These are phyloP conservation scores for Melanotaenia pygmaea DNA, from an alignment of 2,797 vertebrate species.

Conservation along the genomic window DNA sequence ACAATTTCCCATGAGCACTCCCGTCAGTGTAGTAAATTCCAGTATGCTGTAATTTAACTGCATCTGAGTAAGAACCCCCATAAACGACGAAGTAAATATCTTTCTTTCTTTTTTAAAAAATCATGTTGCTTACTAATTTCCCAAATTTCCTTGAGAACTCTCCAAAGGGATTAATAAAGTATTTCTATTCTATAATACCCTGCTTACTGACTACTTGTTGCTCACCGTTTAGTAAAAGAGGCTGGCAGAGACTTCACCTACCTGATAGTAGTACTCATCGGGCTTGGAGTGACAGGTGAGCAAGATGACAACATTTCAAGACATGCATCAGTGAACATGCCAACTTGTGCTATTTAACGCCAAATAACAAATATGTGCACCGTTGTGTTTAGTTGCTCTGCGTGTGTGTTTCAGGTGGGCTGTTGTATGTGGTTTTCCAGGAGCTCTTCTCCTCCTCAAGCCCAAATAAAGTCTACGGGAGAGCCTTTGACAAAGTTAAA, in stretches of 20 bases:
- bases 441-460: conserved; percentile 95
- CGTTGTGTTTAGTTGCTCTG: neutral
- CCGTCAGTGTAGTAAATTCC: neutral
- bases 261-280: conserved; percentile 90
- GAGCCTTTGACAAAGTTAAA: conserved; percentile 91
- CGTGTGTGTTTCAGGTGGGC: conserved; percentile 83
- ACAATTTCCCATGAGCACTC: neutral
- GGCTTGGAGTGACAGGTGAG: conserved; percentile 92
- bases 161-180: too few species aligned
- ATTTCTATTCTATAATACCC: too few species aligned
- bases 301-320: conserved; percentile 6
- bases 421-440: conserved; percentile 94
- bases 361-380: neutral
- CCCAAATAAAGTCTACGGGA: conserved; percentile 92
- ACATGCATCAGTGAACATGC: neutral
- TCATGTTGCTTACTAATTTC: too few species aligned
- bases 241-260: conserved; percentile 94
- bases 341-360: neutral
- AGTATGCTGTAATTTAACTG: neutral
- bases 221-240: conserved; percentile 87
- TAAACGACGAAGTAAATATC: neutral
- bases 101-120: too few species aligned
- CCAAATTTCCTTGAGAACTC: too few species aligned
- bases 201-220: neutral
- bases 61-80: neutral